phyloP scores from a whole-genome alignment of 2,113 vertebrate species.

The Hippocampus abdominalis region DNA sequence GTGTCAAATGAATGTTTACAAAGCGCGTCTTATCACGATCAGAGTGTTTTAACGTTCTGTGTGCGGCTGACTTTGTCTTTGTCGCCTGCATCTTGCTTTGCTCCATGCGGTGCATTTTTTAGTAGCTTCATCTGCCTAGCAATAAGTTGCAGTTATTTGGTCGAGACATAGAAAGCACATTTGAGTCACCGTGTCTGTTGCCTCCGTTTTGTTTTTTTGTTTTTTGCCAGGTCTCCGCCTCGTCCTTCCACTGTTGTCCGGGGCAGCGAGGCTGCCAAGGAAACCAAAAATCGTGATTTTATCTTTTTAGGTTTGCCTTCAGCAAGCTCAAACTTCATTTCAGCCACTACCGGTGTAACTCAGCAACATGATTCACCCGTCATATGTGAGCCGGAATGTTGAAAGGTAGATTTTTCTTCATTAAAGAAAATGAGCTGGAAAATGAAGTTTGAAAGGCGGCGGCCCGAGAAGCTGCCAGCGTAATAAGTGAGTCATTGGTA shows the following conservation, averaged over 20 bases:
- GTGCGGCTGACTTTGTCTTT: too few species aligned
- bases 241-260: neutral
- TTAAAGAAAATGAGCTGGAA: conserved; percentile 21
- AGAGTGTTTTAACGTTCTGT: too few species aligned
- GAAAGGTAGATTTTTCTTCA: conserved; percentile 7
- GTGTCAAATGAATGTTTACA: too few species aligned
- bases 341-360: neutral
- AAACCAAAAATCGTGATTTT: neutral
- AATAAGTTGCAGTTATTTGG: neutral
- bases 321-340: neutral
- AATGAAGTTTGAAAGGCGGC: conserved; percentile 34
- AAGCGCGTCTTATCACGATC: too few species aligned
- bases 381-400: conserved; percentile 8
- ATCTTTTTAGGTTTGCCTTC: neutral
- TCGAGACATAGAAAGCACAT: neutral
- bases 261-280: neutral
- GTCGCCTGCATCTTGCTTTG: too few species aligned
- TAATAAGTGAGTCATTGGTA: conserved; percentile 38
- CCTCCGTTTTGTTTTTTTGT: conserved; percentile 12
- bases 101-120: too few species aligned
- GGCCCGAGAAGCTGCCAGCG: conserved; percentile 17
- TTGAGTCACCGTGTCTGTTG: neutral
- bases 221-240: neutral
- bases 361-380: conserved; percentile 2
- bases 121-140: too few species aligned